These are phyloP conservation scores for Hippasteria phrygiana DNA, from an alignment of 53 echinoderm and acorn worm species.

Conservation along the genomic window DNA sequence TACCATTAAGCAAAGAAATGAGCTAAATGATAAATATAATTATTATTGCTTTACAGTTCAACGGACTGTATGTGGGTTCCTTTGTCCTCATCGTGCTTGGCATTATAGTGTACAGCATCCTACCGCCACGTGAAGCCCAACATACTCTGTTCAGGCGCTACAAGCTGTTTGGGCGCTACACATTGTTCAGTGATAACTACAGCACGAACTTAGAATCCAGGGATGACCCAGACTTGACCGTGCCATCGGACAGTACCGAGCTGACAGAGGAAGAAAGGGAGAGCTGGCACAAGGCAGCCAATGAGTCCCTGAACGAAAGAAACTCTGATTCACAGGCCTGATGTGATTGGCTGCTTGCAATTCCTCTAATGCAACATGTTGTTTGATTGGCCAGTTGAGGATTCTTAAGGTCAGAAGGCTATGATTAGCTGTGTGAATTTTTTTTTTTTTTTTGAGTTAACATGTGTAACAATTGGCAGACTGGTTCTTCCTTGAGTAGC, in stretches of 20 bases:
- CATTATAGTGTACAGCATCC: constrained; percentile 79
- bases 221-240: not conserved
- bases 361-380: constrained; percentile 2
- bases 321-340: constrained; percentile 58
- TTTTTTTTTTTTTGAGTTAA: too few relatives aligned
- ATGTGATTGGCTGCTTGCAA: constrained; percentile 37
- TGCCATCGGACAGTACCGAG: constrained; percentile 12
- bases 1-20: too few relatives aligned
- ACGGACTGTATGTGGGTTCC: constrained; percentile 77
- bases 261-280: constrained; percentile 68
- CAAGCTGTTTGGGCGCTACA: constrained; percentile 70
- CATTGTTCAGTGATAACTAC: constrained; percentile 33
- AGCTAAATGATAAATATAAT: not conserved
- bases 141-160: constrained; percentile 34
- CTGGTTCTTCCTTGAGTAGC: not conserved
- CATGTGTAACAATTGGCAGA: not conserved
- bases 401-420: not conserved
- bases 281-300: constrained; percentile 63
- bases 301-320: constrained; percentile 44
- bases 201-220: constrained; percentile 29
- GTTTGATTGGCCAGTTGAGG: constrained; percentile 41
- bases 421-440: not conserved
- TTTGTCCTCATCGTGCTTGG: constrained; percentile 83
- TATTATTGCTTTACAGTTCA: constrained; percentile 74
- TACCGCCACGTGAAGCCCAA: constrained; percentile 66